Base-by-base conservation (phyloP, 2,113 vertebrate genomes). In the Mionectes macconnelli region DNA sequence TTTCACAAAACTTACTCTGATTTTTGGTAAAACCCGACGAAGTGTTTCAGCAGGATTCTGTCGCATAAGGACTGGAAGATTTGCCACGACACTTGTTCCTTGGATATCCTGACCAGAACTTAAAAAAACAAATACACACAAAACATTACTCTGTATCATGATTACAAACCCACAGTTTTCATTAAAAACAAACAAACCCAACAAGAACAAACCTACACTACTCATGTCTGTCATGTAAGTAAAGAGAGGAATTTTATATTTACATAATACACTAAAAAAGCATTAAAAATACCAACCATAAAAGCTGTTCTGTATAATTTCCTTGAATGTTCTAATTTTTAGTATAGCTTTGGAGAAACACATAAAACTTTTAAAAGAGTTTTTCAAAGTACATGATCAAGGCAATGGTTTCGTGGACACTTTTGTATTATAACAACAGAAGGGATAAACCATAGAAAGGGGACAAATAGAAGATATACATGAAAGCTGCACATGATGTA, bases 41-140 rank as follows among this genome's bases (percentile, higher is more conserved):
- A 99, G 98, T 1, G 99, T 99, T 96, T 99, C 99, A 35, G 99
- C 98, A 85, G 99, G 99, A 95, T 99, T 99, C 97, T 99, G 99
- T 81, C 98, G 98, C 96, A 99, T 99, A 49, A 99, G 97, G 88
- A 97, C 97, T 6, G 99, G 99, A 96, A 99, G 98, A 97, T 99
- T 99, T 91, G 98, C 98, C 67, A 99, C 98, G 93, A 99, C 99
- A 44, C 99, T 99, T 63, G 98, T 98, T 97, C 98, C 98, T 95
- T 99, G 99, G 83, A 99, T 97, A 95, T 99, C 99, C 96, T 99
- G 99, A 60, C 99, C 99, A 94, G 98, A 98, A 95, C 99, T 99
- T 98, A 90, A 9, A 94, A 96, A 96, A 96, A 97, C 56, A 97
- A 4, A 95, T 63, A 97, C 35, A 95, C 68, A 92, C 45, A 59